These are phyloP conservation scores for Melolontha melolontha DNA, from an alignment of 2,888 invertebrate genomes.

Conservation along the genomic window DNA sequence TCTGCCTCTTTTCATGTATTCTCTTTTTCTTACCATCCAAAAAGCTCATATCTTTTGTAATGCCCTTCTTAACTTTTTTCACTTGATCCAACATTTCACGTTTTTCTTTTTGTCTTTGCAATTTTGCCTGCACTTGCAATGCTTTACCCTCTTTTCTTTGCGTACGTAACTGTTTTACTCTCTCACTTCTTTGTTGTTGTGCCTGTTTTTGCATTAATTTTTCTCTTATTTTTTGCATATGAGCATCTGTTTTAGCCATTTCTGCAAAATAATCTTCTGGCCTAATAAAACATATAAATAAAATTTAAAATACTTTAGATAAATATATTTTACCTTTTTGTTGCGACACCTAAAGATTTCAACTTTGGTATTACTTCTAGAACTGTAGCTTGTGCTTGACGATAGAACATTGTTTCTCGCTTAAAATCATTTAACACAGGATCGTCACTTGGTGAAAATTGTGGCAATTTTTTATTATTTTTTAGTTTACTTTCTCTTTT, in stretches of 20 bases:
- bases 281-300: slow-evolving; percentile 59
- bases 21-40: slow-evolving; percentile 73
- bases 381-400: slow-evolving; percentile 90
- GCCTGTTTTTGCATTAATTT: slow-evolving; percentile 87
- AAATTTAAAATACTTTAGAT: slow-evolving; percentile 1
- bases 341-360: slow-evolving; percentile 80
- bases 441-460: slow-evolving; percentile 76
- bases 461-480: slow-evolving; percentile 77
- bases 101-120: slow-evolving; percentile 91
- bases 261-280: slow-evolving; percentile 99
- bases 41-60: slow-evolving; percentile 83
- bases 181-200: slow-evolving; percentile 88
- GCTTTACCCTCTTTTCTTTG: slow-evolving; percentile 95
- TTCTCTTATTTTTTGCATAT: slow-evolving; percentile 95
- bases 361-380: slow-evolving; percentile 83
- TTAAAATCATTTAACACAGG: slow-evolving; percentile 92
- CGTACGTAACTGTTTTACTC: slow-evolving; percentile 88
- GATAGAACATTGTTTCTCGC: slow-evolving; percentile 87
- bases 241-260: slow-evolving; percentile 97
- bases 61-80: slow-evolving; percentile 91
- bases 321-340: slow-evolving; percentile 70
- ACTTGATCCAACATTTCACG: slow-evolving; percentile 91
- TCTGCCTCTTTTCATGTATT: slow-evolving; percentile 69
- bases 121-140: slow-evolving; percentile 82
- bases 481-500: slow-evolving; percentile 74